Evolutionary conservation across 2,888 invertebrate species (phyloP), one percentile per base, ranked within the genome.

Genomic region (Ormyrus rosae): DNA sequence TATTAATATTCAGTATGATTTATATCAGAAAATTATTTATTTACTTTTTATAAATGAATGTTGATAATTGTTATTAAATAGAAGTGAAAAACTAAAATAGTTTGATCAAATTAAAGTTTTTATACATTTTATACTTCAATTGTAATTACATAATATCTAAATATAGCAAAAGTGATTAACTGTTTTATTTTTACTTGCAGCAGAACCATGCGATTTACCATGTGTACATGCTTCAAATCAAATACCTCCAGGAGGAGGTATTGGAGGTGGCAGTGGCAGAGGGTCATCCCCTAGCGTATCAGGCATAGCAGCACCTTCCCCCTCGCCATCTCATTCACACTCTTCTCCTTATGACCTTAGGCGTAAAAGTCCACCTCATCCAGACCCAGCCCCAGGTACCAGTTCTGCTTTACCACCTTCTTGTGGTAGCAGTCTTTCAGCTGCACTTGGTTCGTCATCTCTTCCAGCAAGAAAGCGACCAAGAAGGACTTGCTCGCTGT

Each of bases 281-380:
- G 93, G 85, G 91, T 93, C 87, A 45, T 90, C 89, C 34, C 90
- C 89, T 55, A 90, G 88, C 84, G 91, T 90, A 58, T 90, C 89
- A 68, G 90, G 89, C 74, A 90, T 89, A 67, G 91, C 90, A 65
- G 90, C 90, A 55, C 90, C 90, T 11, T 90, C 89, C 56, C 89
- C 90, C 55, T 90, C 90, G 34, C 91, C 89, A 19, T 89, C 91
- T 7, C 89, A 90, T 78, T 89, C 90, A 13, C 97, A 97, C 91
- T 96, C 96, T 91, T 96, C 97, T 84, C 97, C 97, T 2, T 97
- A 97, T 90, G 97, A 97, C 91, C 92, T 97, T 88, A 93, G 97
- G 83, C 93, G 97, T 86, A 97, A 97, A 92, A 96, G 95, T 84
- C 96, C 96, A 65, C 94, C 95, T 67, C 93, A 93, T 87, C 92